A percentile compares a stretch with the other conserved stretches of the same genome.
These are phyloP conservation scores for Clarias platycephalus DNA, from an alignment of 2,797 vertebrate species.

Conservation along the genomic window DNA sequence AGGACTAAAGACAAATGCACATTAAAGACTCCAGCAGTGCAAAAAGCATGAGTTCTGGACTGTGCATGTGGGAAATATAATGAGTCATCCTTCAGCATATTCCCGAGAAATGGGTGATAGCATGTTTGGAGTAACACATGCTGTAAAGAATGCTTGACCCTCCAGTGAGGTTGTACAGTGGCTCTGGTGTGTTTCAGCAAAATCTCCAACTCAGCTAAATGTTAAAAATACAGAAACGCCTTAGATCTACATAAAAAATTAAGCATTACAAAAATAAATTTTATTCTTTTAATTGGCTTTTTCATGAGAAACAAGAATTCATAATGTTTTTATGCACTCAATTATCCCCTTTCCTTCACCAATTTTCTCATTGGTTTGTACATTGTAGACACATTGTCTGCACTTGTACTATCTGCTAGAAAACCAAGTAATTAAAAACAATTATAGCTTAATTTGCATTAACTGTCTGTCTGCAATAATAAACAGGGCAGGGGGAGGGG, in stretches of 20 bases:
- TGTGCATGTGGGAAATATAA: neutral
- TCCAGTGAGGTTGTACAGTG: neutral
- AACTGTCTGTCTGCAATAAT: neutral
- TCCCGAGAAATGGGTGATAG: neutral
- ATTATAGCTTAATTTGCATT: neutral
- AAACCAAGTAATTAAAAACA: neutral
- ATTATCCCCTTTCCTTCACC: neutral
- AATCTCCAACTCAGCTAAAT: neutral
- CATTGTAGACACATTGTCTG: neutral
- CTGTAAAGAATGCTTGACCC: slow-evolving; percentile 4
- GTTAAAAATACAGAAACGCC: neutral
- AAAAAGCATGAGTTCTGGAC: neutral
- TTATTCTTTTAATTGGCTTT: neutral
- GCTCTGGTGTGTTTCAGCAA: neutral
- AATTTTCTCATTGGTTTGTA: neutral
- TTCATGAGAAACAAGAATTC: neutral
- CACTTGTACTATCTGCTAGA: neutral
- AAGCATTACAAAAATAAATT: neutral
- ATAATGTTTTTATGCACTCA: neutral
- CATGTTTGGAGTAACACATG: neutral
- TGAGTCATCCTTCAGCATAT: slow-evolving; percentile 4
- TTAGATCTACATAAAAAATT: neutral
- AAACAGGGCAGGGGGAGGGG: no score
- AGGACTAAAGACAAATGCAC: neutral
- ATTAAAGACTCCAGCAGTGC: neutral